Evolutionary conservation across 2,797 vertebrate genomes (phyloP).

Genomic region (Scolopax bukidnonensis): DNA sequence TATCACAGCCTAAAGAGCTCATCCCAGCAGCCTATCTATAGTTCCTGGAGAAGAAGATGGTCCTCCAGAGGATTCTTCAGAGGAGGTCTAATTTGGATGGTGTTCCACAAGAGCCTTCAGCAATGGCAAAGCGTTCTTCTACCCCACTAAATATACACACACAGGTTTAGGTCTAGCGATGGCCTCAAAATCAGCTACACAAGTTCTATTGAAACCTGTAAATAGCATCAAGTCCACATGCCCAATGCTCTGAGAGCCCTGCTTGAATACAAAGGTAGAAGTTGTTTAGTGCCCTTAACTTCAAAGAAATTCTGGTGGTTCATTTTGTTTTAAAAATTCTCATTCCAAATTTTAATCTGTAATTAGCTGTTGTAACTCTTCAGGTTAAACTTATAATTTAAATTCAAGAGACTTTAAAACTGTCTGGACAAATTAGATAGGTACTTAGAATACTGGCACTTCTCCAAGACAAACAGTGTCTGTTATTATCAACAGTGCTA

Average conservation of each 20-base stretch:
- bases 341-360: constrained; percentile 2
- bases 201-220: neutral
- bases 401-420: constrained; percentile 58
- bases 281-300: neutral
- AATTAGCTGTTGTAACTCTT: constrained; percentile 35
- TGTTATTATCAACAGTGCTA: constrained; percentile 65
- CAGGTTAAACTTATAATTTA: constrained; percentile 51
- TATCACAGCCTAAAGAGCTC: neutral
- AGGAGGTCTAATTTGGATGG: neutral
- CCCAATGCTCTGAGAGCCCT: neutral
- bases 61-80: neutral
- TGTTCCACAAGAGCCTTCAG: neutral
- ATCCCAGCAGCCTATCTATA: neutral
- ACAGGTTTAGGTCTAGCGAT: neutral
- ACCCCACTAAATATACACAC: neutral
- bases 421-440: constrained; percentile 64
- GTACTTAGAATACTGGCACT: constrained; percentile 49
- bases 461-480: constrained; percentile 57
- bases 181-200: neutral
- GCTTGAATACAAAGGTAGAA: neutral
- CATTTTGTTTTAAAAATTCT: neutral
- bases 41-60: neutral
- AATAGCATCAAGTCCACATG: neutral
- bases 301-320: neutral
- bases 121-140: neutral